Percentiles rank a stretch among this genome's conserved stretches.
These are phyloP conservation scores for Theristus sp. DNA, from an alignment of 2,888 invertebrate genomes.

Conservation along the genomic window DNA sequence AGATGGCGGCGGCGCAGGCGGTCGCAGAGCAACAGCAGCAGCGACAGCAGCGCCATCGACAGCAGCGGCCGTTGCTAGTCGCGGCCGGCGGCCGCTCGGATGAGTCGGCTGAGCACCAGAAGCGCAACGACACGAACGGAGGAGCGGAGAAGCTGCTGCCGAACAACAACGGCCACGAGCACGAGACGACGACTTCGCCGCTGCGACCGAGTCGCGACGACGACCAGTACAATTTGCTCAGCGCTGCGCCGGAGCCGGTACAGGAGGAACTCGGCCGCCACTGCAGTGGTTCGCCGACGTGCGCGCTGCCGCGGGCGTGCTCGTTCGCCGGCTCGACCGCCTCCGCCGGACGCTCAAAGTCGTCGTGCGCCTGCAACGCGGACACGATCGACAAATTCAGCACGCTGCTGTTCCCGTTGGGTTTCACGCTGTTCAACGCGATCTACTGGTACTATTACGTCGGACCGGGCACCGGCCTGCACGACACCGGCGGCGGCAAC, in stretches of 20 bases:
- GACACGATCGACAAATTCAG: constrained; percentile 1
- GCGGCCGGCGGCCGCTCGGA: background rate
- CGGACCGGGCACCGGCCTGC: background rate
- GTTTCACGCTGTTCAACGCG: constrained; percentile 2
- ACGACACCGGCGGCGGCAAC: no score
- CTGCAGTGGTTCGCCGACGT: no score
- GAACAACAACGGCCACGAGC: background rate
- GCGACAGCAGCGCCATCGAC: background rate
- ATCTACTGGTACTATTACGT: constrained; percentile 3
- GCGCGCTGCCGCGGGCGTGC: background rate
- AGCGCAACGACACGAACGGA: no score
- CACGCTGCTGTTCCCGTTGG: background rate
- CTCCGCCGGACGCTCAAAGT: background rate
- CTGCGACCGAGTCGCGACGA: background rate
- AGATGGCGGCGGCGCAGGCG: no score
- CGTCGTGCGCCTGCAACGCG: background rate
- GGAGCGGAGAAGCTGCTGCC: no score
- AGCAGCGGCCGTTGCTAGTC: background rate
- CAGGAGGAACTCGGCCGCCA: no score
- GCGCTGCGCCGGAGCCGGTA: no score
- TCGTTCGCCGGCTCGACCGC: background rate
- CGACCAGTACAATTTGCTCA: no score
- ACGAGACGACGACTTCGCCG: background rate
- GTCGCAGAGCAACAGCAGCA: background rate
- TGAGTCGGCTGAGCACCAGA: no score